phyloP scores from a whole-genome alignment of 2,888 invertebrate genomes.

The Plebejus argus region DNA sequence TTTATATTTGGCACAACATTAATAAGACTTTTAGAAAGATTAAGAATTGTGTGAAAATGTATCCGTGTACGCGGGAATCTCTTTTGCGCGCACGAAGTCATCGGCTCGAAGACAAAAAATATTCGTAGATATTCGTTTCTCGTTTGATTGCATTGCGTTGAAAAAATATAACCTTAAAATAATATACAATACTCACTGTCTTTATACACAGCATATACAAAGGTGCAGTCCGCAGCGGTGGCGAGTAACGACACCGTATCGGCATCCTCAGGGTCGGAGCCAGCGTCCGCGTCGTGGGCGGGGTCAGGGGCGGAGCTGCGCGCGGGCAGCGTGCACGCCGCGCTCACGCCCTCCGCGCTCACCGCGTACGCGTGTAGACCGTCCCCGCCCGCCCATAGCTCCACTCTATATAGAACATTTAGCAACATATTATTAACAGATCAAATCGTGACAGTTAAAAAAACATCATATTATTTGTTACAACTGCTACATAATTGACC shows the following conservation, averaged over 20 bases:
- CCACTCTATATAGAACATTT: constrained; percentile 74
- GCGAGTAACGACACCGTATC: constrained; percentile 84
- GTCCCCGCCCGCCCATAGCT: constrained; percentile 96
- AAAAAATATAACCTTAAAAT: too few species aligned
- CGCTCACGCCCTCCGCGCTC: constrained; percentile 85
- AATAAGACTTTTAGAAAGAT: too few species aligned
- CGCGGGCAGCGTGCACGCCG: constrained; percentile 84
- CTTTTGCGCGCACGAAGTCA: too few species aligned
- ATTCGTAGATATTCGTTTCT: too few species aligned
- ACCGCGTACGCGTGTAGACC: constrained; percentile 89
- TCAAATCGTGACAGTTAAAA: not conserved
- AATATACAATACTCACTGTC: not conserved
- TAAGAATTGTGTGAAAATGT: too few species aligned
- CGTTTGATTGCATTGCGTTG: too few species aligned
- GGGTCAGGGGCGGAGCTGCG: constrained; percentile 43
- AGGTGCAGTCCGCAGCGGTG: constrained; percentile 81
- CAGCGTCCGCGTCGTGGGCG: constrained; percentile 57
- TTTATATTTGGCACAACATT: too few species aligned
- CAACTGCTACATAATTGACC: too few species aligned
- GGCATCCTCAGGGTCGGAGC: constrained; percentile 60
- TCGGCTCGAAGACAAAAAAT: too few species aligned
- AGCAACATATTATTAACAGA: not conserved
- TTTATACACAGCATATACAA: constrained; percentile 89
- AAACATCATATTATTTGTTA: too few species aligned
- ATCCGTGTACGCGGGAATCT: too few species aligned